Percentiles rank a stretch among this genome's conserved stretches.
Conservation (phyloP, 2,888 invertebrate genomes). For the Lepidocyrtinus sp. region DNA sequence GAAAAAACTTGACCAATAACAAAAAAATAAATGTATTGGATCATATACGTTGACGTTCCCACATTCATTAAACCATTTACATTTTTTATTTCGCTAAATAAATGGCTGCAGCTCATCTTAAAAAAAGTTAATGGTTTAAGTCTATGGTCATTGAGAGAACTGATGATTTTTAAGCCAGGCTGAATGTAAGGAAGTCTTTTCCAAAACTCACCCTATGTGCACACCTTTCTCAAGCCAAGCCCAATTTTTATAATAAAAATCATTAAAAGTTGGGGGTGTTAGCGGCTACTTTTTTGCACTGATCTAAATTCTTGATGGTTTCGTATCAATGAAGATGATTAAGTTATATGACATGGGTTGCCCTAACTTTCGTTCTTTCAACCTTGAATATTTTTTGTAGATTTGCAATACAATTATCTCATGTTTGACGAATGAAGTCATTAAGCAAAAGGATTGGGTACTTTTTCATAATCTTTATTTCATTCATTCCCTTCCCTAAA, state of each 20-base stretch:
- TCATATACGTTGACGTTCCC: constrained; percentile 37
- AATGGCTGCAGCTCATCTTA: neutral
- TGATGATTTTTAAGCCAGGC: too few species aligned
- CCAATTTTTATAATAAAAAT: constrained; percentile 33
- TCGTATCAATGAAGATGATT: neutral
- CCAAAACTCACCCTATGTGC: constrained; percentile 9
- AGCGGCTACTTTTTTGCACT: constrained; percentile 25
- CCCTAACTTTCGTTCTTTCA: neutral
- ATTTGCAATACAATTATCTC: neutral
- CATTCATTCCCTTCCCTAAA: too few species aligned
- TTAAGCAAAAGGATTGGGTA: too few species aligned
- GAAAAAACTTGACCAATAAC: constrained; percentile 50
- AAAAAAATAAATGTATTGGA: constrained; percentile 36
- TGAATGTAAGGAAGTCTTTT: neutral
- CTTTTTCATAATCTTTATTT: too few species aligned
- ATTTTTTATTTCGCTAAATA: neutral
- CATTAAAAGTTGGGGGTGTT: constrained; percentile 61
- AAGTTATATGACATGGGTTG: neutral
- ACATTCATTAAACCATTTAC: constrained; percentile 21
- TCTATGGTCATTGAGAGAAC: neutral
- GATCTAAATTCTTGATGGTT: constrained; percentile 20
- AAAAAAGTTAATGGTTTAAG: neutral
- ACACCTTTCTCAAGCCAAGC: constrained; percentile 45
- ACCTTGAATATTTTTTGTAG: neutral
- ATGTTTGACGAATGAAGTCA: too few species aligned